Evolutionary conservation across 2,797 vertebrate species (phyloP).

Genomic region (Pangasius sanitwongsei): DNA sequence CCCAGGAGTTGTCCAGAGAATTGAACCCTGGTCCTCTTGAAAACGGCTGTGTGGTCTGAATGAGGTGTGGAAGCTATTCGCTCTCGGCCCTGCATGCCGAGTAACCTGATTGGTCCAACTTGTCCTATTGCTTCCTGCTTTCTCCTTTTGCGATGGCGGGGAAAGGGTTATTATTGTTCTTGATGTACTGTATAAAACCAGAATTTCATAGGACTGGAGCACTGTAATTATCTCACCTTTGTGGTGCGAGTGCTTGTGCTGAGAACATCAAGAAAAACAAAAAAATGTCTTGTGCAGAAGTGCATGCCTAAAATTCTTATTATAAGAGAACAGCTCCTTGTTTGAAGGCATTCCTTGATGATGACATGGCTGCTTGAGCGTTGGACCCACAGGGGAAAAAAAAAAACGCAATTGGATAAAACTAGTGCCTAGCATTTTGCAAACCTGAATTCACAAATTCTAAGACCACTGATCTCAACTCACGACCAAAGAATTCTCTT

Average conservation of each 20-base stretch:
- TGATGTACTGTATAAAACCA: background rate
- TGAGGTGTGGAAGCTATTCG: background rate
- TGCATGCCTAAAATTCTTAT: background rate
- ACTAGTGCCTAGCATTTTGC: background rate
- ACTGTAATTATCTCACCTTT: background rate
- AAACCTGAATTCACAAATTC: background rate
- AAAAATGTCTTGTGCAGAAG: background rate
- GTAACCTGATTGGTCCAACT: background rate
- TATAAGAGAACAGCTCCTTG: background rate
- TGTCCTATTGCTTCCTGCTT: background rate
- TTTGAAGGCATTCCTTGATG: background rate
- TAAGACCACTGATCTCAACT: background rate
- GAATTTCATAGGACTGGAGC: background rate
- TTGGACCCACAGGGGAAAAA: background rate
- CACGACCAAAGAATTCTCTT: background rate
- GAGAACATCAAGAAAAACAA: background rate
- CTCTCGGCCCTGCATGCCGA: background rate
- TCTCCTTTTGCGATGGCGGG: background rate
- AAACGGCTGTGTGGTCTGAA: background rate
- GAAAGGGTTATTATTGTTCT: background rate
- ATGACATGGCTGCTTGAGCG: background rate
- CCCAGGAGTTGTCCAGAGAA: background rate
- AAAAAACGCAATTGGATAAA: background rate
- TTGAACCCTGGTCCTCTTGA: background rate
- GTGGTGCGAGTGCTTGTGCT: background rate